phyloP scores from a whole-genome alignment of 2,888 invertebrate genomes.

The Mesorhabditis spiculigera region DNA sequence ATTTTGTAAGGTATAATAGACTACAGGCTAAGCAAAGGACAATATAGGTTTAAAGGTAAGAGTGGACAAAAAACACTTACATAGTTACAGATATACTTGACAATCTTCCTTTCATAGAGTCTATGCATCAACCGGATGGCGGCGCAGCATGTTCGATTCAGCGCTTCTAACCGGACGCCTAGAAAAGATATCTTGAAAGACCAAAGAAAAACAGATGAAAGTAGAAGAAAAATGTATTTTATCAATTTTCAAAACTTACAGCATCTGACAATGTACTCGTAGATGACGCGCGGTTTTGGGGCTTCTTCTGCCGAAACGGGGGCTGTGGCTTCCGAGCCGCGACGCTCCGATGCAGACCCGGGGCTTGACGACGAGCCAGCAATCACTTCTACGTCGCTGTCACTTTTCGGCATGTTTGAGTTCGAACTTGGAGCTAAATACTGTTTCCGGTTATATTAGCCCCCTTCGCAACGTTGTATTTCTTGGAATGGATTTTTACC shows the following conservation, averaged over 20 bases:
- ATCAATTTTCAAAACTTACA: not conserved
- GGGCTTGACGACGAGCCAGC: too few relatives aligned
- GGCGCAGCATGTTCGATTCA: not conserved
- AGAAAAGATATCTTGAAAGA: not conserved
- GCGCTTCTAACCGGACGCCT: constrained; percentile 3
- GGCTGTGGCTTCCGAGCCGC: not conserved
- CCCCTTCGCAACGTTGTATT: too few relatives aligned
- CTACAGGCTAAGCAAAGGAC: too few relatives aligned
- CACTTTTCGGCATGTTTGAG: too few relatives aligned
- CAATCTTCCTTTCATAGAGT: not conserved
- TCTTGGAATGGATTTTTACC: too few relatives aligned
- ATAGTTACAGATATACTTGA: constrained; percentile 3
- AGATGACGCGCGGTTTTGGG: constrained; percentile 1
- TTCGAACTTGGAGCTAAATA: too few relatives aligned
- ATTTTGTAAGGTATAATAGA: too few relatives aligned
- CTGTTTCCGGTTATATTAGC: too few relatives aligned
- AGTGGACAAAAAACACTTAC: not conserved
- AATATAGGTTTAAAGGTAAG: not conserved
- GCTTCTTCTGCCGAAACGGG: not conserved
- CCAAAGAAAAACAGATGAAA: too few relatives aligned
- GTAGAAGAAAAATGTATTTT: too few relatives aligned
- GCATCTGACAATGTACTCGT: constrained; percentile 6
- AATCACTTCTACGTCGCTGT: too few relatives aligned
- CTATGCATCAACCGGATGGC: not conserved
- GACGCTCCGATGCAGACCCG: too few relatives aligned